Percentiles rank a stretch among this genome's conserved stretches.
Conservation (phyloP, 2,797 vertebrate species). For the Spondyliosoma cantharus region DNA sequence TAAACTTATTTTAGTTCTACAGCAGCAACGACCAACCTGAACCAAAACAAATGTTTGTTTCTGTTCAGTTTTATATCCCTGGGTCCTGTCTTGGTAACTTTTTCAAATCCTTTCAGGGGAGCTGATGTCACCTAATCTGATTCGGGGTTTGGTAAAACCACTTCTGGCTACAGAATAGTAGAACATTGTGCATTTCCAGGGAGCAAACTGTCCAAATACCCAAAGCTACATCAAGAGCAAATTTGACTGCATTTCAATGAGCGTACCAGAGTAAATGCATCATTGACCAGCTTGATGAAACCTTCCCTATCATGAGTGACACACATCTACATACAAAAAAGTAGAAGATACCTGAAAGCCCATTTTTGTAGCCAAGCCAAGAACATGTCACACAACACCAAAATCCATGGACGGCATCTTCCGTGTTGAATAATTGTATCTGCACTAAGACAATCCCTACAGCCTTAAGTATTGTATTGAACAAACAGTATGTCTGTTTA, state of each 20-base stretch:
- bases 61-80: constrained; percentile 4
- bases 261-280: not conserved
- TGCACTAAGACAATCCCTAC: not conserved
- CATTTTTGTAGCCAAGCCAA: constrained; percentile 1
- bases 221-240: constrained; percentile 17
- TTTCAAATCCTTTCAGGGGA: not conserved
- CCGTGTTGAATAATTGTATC: not conserved
- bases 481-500: not conserved
- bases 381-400: constrained; percentile 9
- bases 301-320: not conserved
- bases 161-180: constrained; percentile 1
- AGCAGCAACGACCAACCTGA: constrained; percentile 10
- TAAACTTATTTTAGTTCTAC: not conserved
- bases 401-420: not conserved
- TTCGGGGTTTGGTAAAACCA: constrained; percentile 21
- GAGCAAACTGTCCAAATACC: constrained; percentile 1
- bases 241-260: constrained; percentile 17
- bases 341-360: not conserved
- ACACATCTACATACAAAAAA: constrained; percentile 13
- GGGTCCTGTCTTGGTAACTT: not conserved
- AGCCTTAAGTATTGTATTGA: not conserved
- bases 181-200: not conserved
- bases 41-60: constrained; percentile 34
- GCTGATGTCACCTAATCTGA: not conserved
- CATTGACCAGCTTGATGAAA: not conserved